These are phyloP conservation scores for Pyrrhia umbra DNA, from an alignment of 2,888 invertebrate genomes.

Conservation along the genomic window DNA sequence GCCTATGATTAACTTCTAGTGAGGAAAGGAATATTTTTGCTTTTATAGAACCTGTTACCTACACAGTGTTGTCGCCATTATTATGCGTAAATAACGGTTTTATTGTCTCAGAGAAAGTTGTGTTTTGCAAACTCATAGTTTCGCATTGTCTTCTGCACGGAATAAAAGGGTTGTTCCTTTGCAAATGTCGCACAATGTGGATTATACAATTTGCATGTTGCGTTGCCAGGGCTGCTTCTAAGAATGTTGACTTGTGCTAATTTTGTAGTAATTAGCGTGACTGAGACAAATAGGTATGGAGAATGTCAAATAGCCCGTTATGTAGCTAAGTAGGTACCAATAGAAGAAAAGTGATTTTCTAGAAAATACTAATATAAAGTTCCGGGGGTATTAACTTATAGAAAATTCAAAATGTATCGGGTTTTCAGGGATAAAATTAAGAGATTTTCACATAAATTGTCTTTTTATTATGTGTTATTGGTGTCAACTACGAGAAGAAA, in stretches of 20 bases:
- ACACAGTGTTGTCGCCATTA: conserved; percentile 24
- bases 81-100: conserved; percentile 52
- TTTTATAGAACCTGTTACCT: neutral
- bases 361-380: no score
- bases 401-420: no score
- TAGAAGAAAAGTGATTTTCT: no score
- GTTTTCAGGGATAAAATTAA: no score
- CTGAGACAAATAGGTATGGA: neutral
- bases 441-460: no score
- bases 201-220: conserved; percentile 64
- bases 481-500: no score
- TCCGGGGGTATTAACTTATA: no score
- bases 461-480: no score
- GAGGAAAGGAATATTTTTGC: neutral
- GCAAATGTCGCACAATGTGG: conserved; percentile 35
- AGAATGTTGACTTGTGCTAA: conserved; percentile 54
- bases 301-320: neutral
- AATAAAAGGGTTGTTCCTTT: conserved; percentile 55
- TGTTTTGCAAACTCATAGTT: conserved; percentile 50
- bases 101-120: conserved; percentile 45
- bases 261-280: conserved; percentile 14
- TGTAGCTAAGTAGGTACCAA: no score
- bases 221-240: conserved; percentile 41
- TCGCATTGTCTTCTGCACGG: conserved; percentile 38
- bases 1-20: no score